These are phyloP conservation scores for Sylvia borin DNA, from an alignment of 2,797 vertebrate species.

Conservation along the genomic window DNA sequence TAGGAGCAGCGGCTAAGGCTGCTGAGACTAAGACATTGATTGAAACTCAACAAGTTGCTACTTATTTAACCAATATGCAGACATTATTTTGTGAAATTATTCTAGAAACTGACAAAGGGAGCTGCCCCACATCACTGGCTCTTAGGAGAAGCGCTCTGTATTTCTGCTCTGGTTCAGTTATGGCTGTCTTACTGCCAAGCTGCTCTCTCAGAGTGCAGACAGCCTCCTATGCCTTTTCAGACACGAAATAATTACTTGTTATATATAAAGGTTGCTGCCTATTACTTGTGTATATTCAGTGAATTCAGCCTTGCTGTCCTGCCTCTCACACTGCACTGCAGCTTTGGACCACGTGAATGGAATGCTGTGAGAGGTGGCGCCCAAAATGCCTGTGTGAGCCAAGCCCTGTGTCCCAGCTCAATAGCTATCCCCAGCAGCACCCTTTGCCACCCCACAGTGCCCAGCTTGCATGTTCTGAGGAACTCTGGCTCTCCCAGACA, in stretches of 20 bases:
- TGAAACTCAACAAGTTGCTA: neutral
- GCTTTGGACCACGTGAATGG: neutral
- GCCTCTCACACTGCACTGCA: neutral
- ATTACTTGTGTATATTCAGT: neutral
- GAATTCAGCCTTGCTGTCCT: neutral
- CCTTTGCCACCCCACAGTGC: neutral
- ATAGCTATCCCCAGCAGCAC: neutral
- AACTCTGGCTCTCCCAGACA: neutral
- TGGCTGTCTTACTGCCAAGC: neutral
- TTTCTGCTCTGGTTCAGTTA: neutral
- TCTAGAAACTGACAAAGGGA: neutral
- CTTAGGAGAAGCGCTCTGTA: neutral
- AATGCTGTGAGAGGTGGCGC: neutral
- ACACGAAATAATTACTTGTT: neutral
- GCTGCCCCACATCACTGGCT: rapidly evolving
- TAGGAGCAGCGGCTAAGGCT: neutral
- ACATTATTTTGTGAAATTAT: neutral
- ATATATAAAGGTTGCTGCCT: neutral
- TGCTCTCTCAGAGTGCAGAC: neutral
- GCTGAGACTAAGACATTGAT: neutral
- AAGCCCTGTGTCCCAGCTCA: rapidly evolving
- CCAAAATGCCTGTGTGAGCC: neutral
- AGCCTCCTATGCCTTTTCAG: neutral
- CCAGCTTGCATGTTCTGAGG: rapidly evolving
- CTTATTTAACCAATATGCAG: neutral